A percentile compares a stretch with the other conserved stretches of the same genome.
These are phyloP conservation scores for Mylabris phalerata DNA, from an alignment of 1,140 invertebrate species.

Conservation along the genomic window DNA sequence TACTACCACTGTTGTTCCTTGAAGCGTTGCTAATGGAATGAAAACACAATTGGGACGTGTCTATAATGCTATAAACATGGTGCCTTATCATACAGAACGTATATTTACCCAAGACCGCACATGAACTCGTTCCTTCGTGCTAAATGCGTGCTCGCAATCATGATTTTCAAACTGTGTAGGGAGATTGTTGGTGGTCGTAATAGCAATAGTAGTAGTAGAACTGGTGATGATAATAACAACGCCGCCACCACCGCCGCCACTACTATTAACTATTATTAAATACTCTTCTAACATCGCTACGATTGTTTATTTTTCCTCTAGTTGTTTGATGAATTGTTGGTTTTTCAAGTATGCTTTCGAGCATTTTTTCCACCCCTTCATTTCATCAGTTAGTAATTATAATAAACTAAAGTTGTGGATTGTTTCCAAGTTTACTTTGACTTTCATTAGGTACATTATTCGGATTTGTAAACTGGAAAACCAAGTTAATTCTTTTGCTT, in stretches of 20 bases:
- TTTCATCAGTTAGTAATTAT: no score
- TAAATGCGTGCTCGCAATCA: slow-evolving; percentile 20
- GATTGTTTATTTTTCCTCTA: no score
- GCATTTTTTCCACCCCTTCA: no score
- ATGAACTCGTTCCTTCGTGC: slow-evolving; percentile 13
- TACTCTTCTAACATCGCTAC: no score
- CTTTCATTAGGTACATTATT: no score
- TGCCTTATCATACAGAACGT: slow-evolving; percentile 20
- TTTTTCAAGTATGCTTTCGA: no score
- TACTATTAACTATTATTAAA: background rate
- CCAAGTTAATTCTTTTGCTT: no score
- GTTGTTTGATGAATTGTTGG: no score
- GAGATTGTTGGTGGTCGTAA: background rate
- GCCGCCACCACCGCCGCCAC: background rate
- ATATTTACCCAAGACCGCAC: slow-evolving; percentile 21
- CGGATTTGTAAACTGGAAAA: no score
- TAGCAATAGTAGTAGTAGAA: no score
- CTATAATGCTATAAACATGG: slow-evolving; percentile 25
- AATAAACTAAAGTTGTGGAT: no score
- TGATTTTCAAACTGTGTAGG: slow-evolving; percentile 5
- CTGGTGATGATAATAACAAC: background rate
- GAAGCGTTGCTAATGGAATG: slow-evolving; percentile 24
- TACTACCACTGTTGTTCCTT: slow-evolving; percentile 1
- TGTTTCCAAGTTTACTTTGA: no score
- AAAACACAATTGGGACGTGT: slow-evolving; percentile 28